Evolutionary conservation across 2,113 vertebrate species (phyloP), one percentile per base, ranked within the genome.

Genomic region (Colius striatus): DNA sequence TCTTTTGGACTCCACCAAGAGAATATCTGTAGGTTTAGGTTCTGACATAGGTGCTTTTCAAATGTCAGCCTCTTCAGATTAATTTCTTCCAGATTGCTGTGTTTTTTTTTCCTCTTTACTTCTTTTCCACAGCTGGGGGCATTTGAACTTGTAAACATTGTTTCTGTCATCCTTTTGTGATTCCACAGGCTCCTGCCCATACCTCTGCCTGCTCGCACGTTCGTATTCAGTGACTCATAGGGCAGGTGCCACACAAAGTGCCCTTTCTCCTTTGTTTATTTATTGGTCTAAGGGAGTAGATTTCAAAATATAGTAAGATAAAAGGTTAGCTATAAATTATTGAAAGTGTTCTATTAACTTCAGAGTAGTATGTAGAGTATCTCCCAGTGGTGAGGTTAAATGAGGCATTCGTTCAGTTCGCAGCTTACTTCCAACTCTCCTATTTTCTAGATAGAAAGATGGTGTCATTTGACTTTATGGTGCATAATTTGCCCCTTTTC

Each of bases 281-380:
- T 94, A 83, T 91, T 93, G 90, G 54, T 48, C 19, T 77, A 80
- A 83, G 55, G 55, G 75, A 86, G 65, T 85, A 88, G 84, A 88
- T 94, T 95, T 94, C 90, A 88, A 84, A 93, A 95, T 86, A 50
- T 43, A 81, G 61, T 70, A 71, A 34, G 63, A 92, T 84, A 74
- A 90, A 92, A 97, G 54, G 78, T 83, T 90, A 85, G 72, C 55
- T 85, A 80, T 95, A 85, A 95, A 90, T 93, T 92, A 93, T 80
- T 94, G 72, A 67, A 77, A 77, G 53, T 84, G 54, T 95, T 91
- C 34, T 85, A 0, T 90, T 93, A 90, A 86, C 82, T 92, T 90
- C 53, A 88, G 76, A 78, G 53, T 77, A 77, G 54, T 67, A 57
- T n/a, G 47, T 62, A 48, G 78, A 85, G 34, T 72, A 77, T 73